Evolutionary conservation across 2,888 invertebrate genomes (phyloP).

Genomic region (Tachystola acroxantha): DNA sequence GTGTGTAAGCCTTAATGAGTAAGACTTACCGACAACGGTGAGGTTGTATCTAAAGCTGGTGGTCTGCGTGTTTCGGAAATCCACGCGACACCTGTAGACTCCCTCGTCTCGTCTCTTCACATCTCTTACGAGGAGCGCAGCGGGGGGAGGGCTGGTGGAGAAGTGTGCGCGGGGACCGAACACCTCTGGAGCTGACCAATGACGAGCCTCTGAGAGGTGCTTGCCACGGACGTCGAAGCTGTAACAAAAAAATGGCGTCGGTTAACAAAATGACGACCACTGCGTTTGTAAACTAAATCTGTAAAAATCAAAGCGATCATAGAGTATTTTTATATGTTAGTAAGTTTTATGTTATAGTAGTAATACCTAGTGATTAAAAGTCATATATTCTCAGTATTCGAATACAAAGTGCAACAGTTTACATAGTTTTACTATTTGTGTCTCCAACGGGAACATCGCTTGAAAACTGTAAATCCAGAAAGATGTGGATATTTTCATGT

Average conservation of each 20-base stretch:
- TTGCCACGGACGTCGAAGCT: slow-evolving; percentile 93
- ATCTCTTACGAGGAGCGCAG: slow-evolving; percentile 85
- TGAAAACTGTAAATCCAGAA: no score
- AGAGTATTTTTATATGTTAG: no score
- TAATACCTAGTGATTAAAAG: no score
- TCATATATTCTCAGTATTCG: no score
- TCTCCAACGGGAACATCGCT: no score
- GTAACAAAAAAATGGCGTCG: slow-evolving; percentile 45
- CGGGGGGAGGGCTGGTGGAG: slow-evolving; percentile 86
- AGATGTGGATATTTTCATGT: no score
- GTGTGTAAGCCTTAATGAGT: no score
- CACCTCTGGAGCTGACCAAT: slow-evolving; percentile 91
- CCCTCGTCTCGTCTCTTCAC: slow-evolving; percentile 93
- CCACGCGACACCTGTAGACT: slow-evolving; percentile 92
- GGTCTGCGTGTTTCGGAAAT: slow-evolving; percentile 93
- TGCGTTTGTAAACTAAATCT: not conserved
- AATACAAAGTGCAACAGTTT: no score
- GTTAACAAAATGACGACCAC: not conserved
- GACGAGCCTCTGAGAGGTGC: slow-evolving; percentile 86
- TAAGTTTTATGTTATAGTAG: no score
- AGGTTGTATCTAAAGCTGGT: slow-evolving; percentile 93
- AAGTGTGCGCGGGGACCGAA: slow-evolving; percentile 93
- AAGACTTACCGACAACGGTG: slow-evolving; percentile 89
- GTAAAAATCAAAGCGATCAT: no score
- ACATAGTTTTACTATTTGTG: no score